Percentiles rank a stretch among this genome's conserved stretches.
phyloP scores from a whole-genome alignment of 2,113 vertebrate genomes.

The Phalacrocorax carbo region DNA sequence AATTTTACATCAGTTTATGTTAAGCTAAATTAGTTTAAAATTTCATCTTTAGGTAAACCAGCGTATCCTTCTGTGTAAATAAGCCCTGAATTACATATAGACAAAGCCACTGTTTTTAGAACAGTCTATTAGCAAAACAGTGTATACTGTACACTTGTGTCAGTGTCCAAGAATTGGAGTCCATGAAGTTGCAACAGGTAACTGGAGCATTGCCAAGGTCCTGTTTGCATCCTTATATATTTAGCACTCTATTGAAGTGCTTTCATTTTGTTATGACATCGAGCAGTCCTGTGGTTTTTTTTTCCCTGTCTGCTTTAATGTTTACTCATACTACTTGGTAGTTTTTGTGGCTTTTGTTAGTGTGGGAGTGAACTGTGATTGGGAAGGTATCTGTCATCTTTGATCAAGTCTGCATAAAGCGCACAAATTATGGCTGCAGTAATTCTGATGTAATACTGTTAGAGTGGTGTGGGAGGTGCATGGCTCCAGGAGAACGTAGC shows the following conservation, averaged over 20 bases:
- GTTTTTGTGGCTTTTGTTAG: neutral
- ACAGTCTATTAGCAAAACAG: neutral
- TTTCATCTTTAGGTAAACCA: neutral
- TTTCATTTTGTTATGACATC: neutral
- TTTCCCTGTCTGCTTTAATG: neutral
- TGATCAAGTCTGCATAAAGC: neutral
- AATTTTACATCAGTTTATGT: neutral
- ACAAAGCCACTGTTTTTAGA: neutral
- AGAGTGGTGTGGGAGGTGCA: neutral
- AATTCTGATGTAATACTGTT: neutral
- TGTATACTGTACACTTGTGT: neutral
- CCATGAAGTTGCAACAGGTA: neutral
- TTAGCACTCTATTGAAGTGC: neutral
- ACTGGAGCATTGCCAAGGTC: neutral
- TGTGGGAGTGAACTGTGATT: neutral
- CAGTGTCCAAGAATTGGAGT: neutral
- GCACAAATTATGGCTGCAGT: neutral
- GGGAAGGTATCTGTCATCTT: neutral
- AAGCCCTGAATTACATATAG: neutral
- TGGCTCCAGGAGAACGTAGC: neutral
- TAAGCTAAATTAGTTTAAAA: neutral
- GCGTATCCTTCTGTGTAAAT: neutral
- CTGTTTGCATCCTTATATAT: neutral
- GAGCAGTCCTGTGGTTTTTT: neutral
- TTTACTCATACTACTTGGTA: neutral